Conservation (phyloP, 2,113 vertebrate genomes). For the Embiotoca jacksoni region DNA sequence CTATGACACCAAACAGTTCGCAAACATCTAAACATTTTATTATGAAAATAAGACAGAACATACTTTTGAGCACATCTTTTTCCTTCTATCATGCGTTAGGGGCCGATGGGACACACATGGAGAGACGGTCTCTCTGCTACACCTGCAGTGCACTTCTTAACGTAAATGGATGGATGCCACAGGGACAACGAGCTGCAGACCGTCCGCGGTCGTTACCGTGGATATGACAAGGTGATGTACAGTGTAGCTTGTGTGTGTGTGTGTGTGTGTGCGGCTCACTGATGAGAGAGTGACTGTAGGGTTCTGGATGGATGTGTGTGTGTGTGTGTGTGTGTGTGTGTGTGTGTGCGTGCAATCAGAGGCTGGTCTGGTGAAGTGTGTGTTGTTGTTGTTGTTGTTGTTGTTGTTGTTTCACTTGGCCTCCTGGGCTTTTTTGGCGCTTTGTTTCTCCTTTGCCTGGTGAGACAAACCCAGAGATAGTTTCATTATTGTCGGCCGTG, state of each 20-base stretch:
- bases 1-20: slow-evolving; percentile 20
- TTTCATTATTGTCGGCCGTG: neutral
- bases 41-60: slow-evolving; percentile 86
- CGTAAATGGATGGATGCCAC: slow-evolving; percentile 42
- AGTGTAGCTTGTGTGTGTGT: slow-evolving; percentile 18
- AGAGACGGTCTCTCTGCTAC: slow-evolving; percentile 60
- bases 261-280: slow-evolving; percentile 46
- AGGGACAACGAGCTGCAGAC: slow-evolving; percentile 36
- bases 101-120: slow-evolving; percentile 61
- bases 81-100: slow-evolving; percentile 78
- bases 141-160: slow-evolving; percentile 45
- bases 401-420: slow-evolving; percentile 87
- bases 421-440: slow-evolving; percentile 96
- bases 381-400: slow-evolving; percentile 21
- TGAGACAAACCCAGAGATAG: slow-evolving; percentile 23
- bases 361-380: slow-evolving; percentile 23
- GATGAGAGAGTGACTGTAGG: slow-evolving; percentile 37
- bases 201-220: slow-evolving; percentile 16
- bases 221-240: slow-evolving; percentile 33
- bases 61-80: slow-evolving; percentile 72
- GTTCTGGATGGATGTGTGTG: slow-evolving; percentile 19
- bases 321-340: slow-evolving; percentile 28
- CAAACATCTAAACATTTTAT: slow-evolving; percentile 80
- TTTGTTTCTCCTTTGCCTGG: slow-evolving; percentile 98
- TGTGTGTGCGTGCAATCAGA: slow-evolving; percentile 25